phyloP scores from a whole-genome alignment of 2,113 vertebrate genomes.

The Oncorhynchus gorbuscha region DNA sequence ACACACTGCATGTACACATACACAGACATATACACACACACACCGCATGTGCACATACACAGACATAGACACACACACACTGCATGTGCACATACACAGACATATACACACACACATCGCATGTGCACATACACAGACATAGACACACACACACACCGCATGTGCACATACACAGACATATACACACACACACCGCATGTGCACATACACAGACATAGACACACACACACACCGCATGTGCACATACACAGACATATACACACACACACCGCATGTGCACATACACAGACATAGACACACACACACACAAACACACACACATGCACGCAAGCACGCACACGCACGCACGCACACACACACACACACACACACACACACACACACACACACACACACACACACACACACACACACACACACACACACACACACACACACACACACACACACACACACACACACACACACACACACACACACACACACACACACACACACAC shows the following conservation, averaged over 20 bases:
- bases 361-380: neutral
- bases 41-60: neutral
- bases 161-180: too few relatives aligned
- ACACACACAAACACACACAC: too few relatives aligned
- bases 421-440: neutral
- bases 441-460: neutral
- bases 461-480: neutral
- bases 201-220: neutral
- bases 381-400: neutral
- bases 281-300: too few relatives aligned
- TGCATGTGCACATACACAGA: neutral
- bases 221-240: neutral
- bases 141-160: too few relatives aligned
- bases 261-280: neutral
- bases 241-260: neutral
- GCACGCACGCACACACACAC: neutral
- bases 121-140: fast-evolving
- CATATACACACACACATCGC: neutral
- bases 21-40: neutral
- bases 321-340: neutral
- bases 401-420: neutral
- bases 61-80: neutral
- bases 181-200: too few relatives aligned
- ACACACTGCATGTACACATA: neutral
- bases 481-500: too few relatives aligned